A percentile compares a stretch with the other conserved stretches of the same genome.
phyloP scores from a whole-genome alignment of 30 jellyfish, hydroid and myxozoan genomes.

The Chrysaora quinquecirrha region DNA sequence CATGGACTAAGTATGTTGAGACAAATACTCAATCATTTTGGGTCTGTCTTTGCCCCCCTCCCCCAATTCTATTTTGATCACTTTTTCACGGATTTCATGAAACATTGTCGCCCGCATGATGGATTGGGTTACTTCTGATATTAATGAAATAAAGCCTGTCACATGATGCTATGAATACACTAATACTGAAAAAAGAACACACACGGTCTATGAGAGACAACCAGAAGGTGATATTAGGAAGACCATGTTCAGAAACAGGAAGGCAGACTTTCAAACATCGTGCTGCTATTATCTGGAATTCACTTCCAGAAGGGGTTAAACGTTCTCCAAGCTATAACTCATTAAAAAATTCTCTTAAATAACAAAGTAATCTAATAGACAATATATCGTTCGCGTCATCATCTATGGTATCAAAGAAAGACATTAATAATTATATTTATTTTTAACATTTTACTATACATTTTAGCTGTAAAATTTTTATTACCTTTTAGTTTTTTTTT shows the following conservation, averaged over 20 bases:
- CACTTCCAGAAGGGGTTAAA: constrained; percentile 59
- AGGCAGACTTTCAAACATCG: constrained; percentile 57
- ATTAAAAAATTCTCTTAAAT: constrained; percentile 15
- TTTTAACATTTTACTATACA: constrained; percentile 1
- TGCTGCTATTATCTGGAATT: constrained; percentile 52
- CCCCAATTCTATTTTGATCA: no score
- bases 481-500: neutral
- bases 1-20: no score
- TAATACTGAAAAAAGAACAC: constrained; percentile 1
- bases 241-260: constrained; percentile 48
- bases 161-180: neutral
- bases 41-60: no score
- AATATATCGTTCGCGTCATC: constrained; percentile 12
- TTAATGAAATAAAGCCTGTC: neutral
- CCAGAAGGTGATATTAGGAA: constrained; percentile 40
- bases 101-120: no score
- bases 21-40: no score
- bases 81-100: no score
- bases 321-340: constrained; percentile 43
- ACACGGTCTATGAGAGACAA: constrained; percentile 5
- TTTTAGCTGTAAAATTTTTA: neutral
- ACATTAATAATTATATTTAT: constrained; percentile 2
- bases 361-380: constrained; percentile 7
- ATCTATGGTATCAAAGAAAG: constrained; percentile 13
- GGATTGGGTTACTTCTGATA: no score